Percentiles rank a stretch among this genome's conserved stretches.
These are phyloP conservation scores for Saturnia pavonia DNA, from an alignment of 2,888 invertebrate genomes.

Conservation along the genomic window DNA sequence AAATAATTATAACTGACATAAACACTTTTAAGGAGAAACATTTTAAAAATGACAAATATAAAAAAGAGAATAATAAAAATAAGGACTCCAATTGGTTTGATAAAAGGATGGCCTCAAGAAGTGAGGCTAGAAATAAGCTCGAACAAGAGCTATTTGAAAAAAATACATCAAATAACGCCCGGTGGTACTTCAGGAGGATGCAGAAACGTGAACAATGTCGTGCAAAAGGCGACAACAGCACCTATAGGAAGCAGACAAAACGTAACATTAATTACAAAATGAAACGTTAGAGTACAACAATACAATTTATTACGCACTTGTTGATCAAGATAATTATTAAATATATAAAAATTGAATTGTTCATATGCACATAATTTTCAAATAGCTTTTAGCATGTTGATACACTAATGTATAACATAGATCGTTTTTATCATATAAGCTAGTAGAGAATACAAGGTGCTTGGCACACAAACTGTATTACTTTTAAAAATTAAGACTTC, in stretches of 20 bases:
- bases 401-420: slow-evolving; percentile 16
- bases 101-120: slow-evolving; percentile 58
- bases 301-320: background rate
- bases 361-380: background rate
- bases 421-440: slow-evolving; percentile 22
- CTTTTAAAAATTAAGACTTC: background rate
- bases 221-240: slow-evolving; percentile 62
- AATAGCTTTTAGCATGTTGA: slow-evolving; percentile 19
- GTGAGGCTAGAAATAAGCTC: slow-evolving; percentile 63
- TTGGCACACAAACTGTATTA: slow-evolving; percentile 18
- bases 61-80: slow-evolving; percentile 29
- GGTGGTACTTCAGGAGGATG: slow-evolving; percentile 77
- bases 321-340: background rate
- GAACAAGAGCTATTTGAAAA: slow-evolving; percentile 65
- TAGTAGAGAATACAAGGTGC: slow-evolving; percentile 25
- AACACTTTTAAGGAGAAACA: slow-evolving; percentile 31
- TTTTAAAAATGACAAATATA: slow-evolving; percentile 30
- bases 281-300: slow-evolving; percentile 49
- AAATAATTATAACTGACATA: slow-evolving; percentile 25
- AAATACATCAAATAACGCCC: slow-evolving; percentile 57
- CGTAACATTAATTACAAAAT: slow-evolving; percentile 67
- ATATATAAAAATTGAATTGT: background rate
- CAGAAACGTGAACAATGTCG: slow-evolving; percentile 72
- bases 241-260: slow-evolving; percentile 57
- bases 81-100: slow-evolving; percentile 63